These are phyloP conservation scores for Tenualosa ilisha DNA, from an alignment of 2,797 vertebrate genomes.

Conservation along the genomic window DNA sequence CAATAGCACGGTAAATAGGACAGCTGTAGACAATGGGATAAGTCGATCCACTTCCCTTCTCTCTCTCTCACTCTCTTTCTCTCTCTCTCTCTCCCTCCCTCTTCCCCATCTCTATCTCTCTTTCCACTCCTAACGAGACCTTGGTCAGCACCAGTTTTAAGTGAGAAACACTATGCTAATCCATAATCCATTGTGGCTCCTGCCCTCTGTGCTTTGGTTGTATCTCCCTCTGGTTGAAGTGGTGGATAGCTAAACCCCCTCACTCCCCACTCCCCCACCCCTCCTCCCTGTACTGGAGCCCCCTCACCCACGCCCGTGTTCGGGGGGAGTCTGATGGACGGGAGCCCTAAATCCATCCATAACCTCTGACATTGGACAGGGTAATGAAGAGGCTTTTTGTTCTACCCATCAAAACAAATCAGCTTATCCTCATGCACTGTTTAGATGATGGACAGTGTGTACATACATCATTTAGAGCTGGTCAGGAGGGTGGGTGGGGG, in stretches of 20 bases:
- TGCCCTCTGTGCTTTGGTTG: background rate
- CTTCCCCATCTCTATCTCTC: background rate
- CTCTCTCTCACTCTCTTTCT: background rate
- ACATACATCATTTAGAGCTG: background rate
- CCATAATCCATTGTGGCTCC: background rate
- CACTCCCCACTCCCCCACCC: too few species aligned
- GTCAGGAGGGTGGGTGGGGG: background rate
- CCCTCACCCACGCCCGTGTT: background rate
- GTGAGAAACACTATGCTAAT: background rate
- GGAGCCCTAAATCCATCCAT: background rate
- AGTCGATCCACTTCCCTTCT: background rate
- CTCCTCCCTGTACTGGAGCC: too few species aligned
- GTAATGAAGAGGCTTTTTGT: constrained; percentile 18
- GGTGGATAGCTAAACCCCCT: background rate
- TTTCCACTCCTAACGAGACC: background rate
- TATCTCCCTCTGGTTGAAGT: background rate
- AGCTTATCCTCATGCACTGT: background rate
- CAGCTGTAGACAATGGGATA: constrained; percentile 18
- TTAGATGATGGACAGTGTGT: constrained; percentile 1
- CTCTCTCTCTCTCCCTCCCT: background rate
- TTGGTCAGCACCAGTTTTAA: background rate
- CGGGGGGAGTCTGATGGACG: background rate
- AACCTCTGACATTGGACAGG: background rate
- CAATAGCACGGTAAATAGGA: constrained; percentile 12
- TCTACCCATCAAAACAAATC: background rate